phyloP scores from a whole-genome alignment of 2,797 vertebrate genomes.

The Darevskia nairensis region DNA sequence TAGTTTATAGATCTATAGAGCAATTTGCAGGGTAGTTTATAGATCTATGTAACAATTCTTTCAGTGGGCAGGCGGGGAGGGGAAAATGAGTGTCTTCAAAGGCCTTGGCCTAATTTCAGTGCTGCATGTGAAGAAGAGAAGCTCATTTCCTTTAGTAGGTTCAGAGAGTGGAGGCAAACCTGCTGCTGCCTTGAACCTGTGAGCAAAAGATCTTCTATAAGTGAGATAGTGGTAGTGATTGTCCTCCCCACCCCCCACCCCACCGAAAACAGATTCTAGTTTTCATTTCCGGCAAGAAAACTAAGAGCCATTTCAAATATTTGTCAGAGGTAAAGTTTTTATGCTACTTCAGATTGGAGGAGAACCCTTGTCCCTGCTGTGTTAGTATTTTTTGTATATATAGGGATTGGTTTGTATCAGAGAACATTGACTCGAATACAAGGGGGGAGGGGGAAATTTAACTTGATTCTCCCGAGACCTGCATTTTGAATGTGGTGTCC shows the following conservation, averaged over 20 bases:
- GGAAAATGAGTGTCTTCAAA: constrained; percentile 55
- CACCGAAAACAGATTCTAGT: neutral
- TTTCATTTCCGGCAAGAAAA: neutral
- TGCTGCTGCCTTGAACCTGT: neutral
- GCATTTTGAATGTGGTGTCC: neutral
- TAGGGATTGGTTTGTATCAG: neutral
- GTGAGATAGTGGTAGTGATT: neutral
- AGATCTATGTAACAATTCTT: constrained; percentile 27
- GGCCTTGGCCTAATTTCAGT: constrained; percentile 61
- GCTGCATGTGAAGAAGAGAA: constrained; percentile 8
- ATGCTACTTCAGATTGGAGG: neutral
- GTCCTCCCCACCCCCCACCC: neutral
- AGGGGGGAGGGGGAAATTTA: neutral
- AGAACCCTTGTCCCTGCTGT: neutral
- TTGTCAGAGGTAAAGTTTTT: neutral
- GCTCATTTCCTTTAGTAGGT: constrained; percentile 3
- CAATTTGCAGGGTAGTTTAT: too few relatives aligned
- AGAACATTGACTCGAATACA: neutral
- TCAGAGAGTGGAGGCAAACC: constrained; percentile 30
- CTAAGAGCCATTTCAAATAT: neutral
- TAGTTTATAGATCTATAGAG: constrained; percentile 65
- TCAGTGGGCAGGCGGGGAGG: constrained; percentile 34
- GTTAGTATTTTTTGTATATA: neutral
- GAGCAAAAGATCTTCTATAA: constrained; percentile 17
- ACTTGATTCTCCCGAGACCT: neutral